Conservation (phyloP, 1,140 invertebrate species). For the Phymorhynchus buccinoides region DNA sequence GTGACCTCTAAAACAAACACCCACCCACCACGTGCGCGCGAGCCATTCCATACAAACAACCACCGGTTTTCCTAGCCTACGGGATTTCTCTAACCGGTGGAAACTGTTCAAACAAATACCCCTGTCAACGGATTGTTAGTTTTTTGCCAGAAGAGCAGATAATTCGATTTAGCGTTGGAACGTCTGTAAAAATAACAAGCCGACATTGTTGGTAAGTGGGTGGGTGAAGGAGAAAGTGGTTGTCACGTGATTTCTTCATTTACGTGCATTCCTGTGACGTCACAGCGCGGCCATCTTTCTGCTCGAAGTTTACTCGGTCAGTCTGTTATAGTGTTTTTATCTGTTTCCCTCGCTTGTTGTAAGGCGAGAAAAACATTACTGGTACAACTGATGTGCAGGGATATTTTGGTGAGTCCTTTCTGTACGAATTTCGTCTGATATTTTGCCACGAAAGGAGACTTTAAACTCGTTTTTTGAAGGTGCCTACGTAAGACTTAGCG, state of each 20-base stretch:
- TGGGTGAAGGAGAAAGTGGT: background rate
- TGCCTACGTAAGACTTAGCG: too few relatives aligned
- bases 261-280: conserved; percentile 40
- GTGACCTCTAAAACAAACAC: background rate
- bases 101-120: background rate
- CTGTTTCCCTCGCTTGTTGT: conserved; percentile 35
- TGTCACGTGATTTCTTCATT: conserved; percentile 37
- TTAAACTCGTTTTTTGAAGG: background rate
- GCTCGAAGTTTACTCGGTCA: conserved; percentile 22
- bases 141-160: background rate
- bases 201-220: background rate
- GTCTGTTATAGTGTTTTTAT: background rate
- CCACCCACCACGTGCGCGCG: conserved; percentile 2
- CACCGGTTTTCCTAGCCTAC: too few relatives aligned
- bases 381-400: conserved; percentile 60
- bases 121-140: background rate
- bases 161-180: background rate
- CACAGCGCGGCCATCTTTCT: conserved; percentile 39
- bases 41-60: too few relatives aligned
- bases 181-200: background rate
- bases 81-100: background rate
- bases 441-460: background rate
- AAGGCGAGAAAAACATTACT: conserved; percentile 45
- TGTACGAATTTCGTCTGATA: background rate
- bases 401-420: conserved; percentile 55